Evolutionary conservation across 2,888 invertebrate species (phyloP), one percentile per base, ranked within the genome.

Genomic region (Drosophila borborema): DNA sequence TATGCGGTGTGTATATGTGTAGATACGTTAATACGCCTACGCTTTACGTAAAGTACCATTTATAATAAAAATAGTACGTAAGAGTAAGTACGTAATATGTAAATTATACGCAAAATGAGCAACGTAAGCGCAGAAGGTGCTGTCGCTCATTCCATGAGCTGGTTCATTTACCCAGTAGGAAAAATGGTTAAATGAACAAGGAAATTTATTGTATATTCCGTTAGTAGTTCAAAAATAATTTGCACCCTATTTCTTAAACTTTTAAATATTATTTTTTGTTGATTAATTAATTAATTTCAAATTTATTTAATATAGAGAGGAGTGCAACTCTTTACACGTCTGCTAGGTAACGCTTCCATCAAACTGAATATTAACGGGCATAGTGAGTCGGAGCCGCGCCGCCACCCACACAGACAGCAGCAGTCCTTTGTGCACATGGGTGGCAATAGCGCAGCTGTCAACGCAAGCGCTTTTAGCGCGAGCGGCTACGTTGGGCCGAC

Each of bases 401-500:
- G 66, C 49, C 74, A 69, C 53, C 72, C 72, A 55, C 68, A 55
- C 64, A 74, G 64, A 60, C 75, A 66, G 40, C 72, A 74, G 61
- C 81, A 65, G 59, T 64, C 64, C 62, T 70, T 78, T 66, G 76
- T 65, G 65, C 78, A 72, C 38, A 91, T 91, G 91, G 91, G 90
- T 78, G 91, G 92, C 56, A 92, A 92, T 66, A 92, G 84, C 74
- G 82, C 86, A 20, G 86, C 87, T 53, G 84, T 81, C 55, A 88
- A 78, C 53, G 77, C 82, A n/a, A 84, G 81, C 73, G 86, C 91
- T 23, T 91, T 91, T n/a, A 91, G 91, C 74, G 91, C 87, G 34
- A 90, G 92, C 71, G 90, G 90, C 64, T 91, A 91, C 64, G 91
- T 92, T 72, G 92, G 92, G n/a, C 92, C 92, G 43, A 90, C 90